These are phyloP conservation scores for Beroe forskalii DNA, from an alignment of 37 sponge, comb jelly and placozoan species.

Conservation along the genomic window DNA sequence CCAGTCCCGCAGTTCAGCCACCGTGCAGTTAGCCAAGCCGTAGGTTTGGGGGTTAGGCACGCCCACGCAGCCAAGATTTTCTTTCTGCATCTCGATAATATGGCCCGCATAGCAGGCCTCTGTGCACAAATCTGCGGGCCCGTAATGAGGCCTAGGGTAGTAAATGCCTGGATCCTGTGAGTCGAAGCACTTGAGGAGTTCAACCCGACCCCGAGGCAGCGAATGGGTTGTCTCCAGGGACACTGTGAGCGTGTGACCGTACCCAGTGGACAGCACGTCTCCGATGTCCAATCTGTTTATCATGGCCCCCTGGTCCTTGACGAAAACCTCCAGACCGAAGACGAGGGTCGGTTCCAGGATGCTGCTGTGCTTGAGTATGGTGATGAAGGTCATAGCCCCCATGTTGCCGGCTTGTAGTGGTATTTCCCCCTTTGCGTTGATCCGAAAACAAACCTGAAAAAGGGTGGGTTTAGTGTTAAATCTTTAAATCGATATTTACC, in stretches of 20 bases:
- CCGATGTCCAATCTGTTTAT: neutral
- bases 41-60: neutral
- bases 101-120: neutral
- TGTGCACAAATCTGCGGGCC: neutral
- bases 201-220: neutral
- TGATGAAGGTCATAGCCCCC: neutral
- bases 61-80: neutral
- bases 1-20: neutral
- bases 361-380: neutral
- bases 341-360: neutral
- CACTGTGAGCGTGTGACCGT: neutral
- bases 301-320: slow-evolving; percentile 24
- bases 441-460: slow-evolving; percentile 25
- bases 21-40: neutral
- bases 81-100: neutral
- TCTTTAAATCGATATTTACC: too few relatives aligned
- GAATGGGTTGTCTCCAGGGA: neutral
- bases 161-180: neutral
- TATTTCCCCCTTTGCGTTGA: slow-evolving; percentile 5
- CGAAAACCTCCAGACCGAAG: neutral
- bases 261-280: neutral
- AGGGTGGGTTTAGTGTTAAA: too few relatives aligned
- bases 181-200: neutral
- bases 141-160: neutral
- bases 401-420: neutral